Conservation (phyloP, 2,113 vertebrate species). For the Pachycephala philippinensis region DNA sequence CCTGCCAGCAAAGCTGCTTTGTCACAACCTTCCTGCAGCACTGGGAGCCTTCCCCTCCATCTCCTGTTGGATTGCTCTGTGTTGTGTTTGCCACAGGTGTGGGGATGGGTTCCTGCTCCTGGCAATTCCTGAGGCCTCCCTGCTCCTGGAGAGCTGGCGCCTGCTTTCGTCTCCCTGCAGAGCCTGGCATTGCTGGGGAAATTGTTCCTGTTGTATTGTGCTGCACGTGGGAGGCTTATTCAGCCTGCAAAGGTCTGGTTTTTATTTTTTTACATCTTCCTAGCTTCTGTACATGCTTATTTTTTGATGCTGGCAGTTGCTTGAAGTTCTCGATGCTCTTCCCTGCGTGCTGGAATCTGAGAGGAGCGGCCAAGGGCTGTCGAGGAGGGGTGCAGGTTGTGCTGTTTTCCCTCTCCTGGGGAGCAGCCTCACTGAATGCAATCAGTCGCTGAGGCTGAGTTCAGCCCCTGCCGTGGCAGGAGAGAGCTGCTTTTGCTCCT, state of each 20-base stretch:
- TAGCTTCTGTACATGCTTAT: background rate
- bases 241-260: background rate
- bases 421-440: fast-evolving
- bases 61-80: background rate
- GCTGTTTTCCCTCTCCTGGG: background rate
- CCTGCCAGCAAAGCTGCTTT: background rate
- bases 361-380: background rate
- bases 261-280: background rate
- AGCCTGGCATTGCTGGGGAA: background rate
- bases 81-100: background rate
- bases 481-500: background rate
- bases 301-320: background rate
- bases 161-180: background rate
- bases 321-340: background rate
- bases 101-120: background rate
- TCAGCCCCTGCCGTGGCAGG: background rate
- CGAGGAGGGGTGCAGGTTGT: background rate
- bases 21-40: background rate
- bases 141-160: background rate
- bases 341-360: fast-evolving
- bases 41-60: background rate
- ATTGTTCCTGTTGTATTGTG: background rate
- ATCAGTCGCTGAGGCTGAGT: background rate
- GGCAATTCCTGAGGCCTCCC: background rate
- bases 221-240: background rate